Percentiles rank a stretch among this genome's conserved stretches.
Evolutionary conservation across 1,140 invertebrate genomes (phyloP).

Genomic region (Andricus grossulariae): DNA sequence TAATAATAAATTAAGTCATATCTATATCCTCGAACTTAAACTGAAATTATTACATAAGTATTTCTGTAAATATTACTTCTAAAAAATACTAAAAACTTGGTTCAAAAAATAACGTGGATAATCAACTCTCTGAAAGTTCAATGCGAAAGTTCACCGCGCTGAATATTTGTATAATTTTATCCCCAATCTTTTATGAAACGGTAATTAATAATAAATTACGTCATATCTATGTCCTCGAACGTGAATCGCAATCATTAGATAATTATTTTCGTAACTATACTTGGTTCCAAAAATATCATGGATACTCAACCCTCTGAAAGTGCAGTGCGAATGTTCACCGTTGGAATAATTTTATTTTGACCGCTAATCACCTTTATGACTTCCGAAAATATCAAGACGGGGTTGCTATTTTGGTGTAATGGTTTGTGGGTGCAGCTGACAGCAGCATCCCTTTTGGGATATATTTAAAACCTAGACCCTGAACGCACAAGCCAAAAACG

Average conservation of each 20-base stretch:
- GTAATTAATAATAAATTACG: too few relatives aligned
- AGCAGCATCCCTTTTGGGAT: slow-evolving; percentile 24
- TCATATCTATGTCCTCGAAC: not conserved
- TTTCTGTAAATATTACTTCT: not conserved
- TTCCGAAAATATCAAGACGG: slow-evolving; percentile 24
- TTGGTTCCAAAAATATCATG: not conserved
- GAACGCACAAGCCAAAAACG: slow-evolving; percentile 11
- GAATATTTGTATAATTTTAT: not conserved
- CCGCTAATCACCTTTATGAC: slow-evolving; percentile 24
- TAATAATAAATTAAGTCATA: too few relatives aligned
- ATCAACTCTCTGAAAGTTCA: not conserved
- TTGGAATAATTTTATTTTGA: slow-evolving; percentile 12
- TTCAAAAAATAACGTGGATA: not conserved
- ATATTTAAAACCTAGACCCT: slow-evolving; percentile 18
- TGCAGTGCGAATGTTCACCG: not conserved
- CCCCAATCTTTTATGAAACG: too few relatives aligned
- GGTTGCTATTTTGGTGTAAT: slow-evolving; percentile 24
- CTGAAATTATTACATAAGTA: not conserved
- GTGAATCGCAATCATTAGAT: not conserved
- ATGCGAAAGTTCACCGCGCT: not conserved
- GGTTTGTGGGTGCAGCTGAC: slow-evolving; percentile 31
- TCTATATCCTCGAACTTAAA: too few relatives aligned
- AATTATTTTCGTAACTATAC: not conserved
- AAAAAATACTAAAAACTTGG: not conserved
- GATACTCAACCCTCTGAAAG: not conserved